Conservation (phyloP, 2,888 invertebrate species). For the Ischnura elegans region DNA sequence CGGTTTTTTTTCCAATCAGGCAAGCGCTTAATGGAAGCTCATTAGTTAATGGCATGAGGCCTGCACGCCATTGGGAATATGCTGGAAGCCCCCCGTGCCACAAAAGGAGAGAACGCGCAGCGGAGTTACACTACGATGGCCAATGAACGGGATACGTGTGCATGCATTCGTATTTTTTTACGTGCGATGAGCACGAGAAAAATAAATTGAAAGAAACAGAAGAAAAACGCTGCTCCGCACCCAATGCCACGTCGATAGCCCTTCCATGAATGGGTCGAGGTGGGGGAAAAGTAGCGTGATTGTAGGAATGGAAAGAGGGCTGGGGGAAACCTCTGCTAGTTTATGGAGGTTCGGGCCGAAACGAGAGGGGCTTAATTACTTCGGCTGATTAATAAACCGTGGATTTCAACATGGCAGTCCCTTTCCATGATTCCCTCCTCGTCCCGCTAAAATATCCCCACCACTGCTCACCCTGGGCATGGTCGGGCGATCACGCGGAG, state of each 20-base stretch:
- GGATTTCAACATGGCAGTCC: constrained; percentile 46
- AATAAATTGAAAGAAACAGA: constrained; percentile 13
- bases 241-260: too few relatives aligned
- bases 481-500: constrained; percentile 47
- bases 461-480: not conserved
- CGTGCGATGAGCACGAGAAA: not conserved
- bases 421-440: not conserved
- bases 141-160: constrained; percentile 19
- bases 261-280: not conserved
- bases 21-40: constrained; percentile 54
- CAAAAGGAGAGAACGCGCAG: constrained; percentile 23
- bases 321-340: not conserved
- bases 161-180: constrained; percentile 40
- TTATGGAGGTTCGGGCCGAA: not conserved
- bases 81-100: constrained; percentile 37
- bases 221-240: not conserved
- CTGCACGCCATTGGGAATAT: constrained; percentile 64
- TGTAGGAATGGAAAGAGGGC: not conserved
- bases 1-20: constrained; percentile 58
- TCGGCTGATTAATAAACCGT: constrained; percentile 50
- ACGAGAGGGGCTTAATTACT: constrained; percentile 44
- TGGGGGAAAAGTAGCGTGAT: not conserved
- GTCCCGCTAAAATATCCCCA: too few relatives aligned
- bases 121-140: constrained; percentile 44
- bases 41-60: constrained; percentile 57